Base-by-base conservation (phyloP, 1,140 invertebrate genomes). In the Prorops nasuta region DNA sequence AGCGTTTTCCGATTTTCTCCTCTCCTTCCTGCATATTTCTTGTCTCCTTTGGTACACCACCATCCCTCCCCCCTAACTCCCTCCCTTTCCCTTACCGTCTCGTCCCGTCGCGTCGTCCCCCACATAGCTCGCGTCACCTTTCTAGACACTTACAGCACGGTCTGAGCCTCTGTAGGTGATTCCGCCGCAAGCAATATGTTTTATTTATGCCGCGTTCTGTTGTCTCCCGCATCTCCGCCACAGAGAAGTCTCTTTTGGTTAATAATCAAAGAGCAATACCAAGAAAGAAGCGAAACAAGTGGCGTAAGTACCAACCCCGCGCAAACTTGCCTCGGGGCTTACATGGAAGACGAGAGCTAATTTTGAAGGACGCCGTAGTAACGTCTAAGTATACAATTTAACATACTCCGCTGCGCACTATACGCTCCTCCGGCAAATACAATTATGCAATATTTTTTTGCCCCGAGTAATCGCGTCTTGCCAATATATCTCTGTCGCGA, bases 141-240 rank as follows among this genome's bases (percentile, higher is more conserved):
- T n/a, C n/a, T n/a, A n/a, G n/a, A n/a, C n/a, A n/a, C n/a, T n/a
- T n/a, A n/a, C n/a, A n/a, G n/a, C n/a, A n/a, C n/a, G n/a, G n/a
- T n/a, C n/a, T n/a, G n/a, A n/a, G n/a, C n/a, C n/a, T n/a, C 54
- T 54, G 54, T 44, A 51, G 59, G 53, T 61, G 62, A 71, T 67
- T 64, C 61, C 60, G 56, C 68, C 57, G 37, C 51, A 35, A 60
- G 67, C 60, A 63, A 67, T 67, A 66, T 71, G 60, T 72, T 69
- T 67, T 68, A 72, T 71, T 74, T 72, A 69, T 67, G 60, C 57
- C 50, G 41, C 44, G 49, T 39, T 49, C 59, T 42, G 39, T 58
- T 64, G 41, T 58, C 50, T 54, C 40, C 49, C 17, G 38, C 14
- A 39, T 44, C 46, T 56, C 15, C 10, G 47, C 49, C 32, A 14